Evolutionary conservation across 2,113 vertebrate species (phyloP), one percentile per base, ranked within the genome.

Genomic region (Cottus gobio): DNA sequence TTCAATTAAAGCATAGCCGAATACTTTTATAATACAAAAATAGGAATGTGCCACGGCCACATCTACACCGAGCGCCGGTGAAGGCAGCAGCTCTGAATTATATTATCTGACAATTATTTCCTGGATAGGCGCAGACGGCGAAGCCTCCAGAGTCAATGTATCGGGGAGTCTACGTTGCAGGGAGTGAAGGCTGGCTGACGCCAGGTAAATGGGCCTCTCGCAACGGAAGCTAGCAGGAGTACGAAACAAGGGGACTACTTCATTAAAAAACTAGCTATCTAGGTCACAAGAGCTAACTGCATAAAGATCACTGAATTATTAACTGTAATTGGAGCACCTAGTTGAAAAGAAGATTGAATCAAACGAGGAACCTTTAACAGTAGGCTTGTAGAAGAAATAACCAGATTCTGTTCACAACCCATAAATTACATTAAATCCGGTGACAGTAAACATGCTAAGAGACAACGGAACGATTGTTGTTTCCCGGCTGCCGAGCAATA

Each of bases 281-380:
- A 92, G 93, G 91, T 94, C 93, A 94, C 84, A 85, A 77, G 54
- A 89, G 90, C 83, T 92, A 92, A 93, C 91, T 89, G 87, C 86
- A 88, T 88, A 87, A 92, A 92, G 88, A 90, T 87, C 69, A 34
- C 80, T 93, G 88, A 94, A 93, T 95, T 93, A 95, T 94, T 95
- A 87, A 93, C 64, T 75, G 77, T 92, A 91, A 94, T 91, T 92
- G 87, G 88, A 72, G 89, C 84, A 93, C 87, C 90, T 90, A 85
- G 88, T 78, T 92, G 80, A 90, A 89, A 91, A 85, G n/a, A 91
- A 87, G 82, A 80, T 50, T 82, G 74, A 87, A 84, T 86, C 65
- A 85, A 89, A 86, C 72, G 67, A 70, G 65, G 65, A 85, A 75
- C 50, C 44, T 74, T 67, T 72, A 60, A 76, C 58, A 71, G 83